A percentile compares a stretch with the other conserved stretches of the same genome.
Conservation (phyloP, 2,888 invertebrate species). For the Antheraea assamensis region DNA sequence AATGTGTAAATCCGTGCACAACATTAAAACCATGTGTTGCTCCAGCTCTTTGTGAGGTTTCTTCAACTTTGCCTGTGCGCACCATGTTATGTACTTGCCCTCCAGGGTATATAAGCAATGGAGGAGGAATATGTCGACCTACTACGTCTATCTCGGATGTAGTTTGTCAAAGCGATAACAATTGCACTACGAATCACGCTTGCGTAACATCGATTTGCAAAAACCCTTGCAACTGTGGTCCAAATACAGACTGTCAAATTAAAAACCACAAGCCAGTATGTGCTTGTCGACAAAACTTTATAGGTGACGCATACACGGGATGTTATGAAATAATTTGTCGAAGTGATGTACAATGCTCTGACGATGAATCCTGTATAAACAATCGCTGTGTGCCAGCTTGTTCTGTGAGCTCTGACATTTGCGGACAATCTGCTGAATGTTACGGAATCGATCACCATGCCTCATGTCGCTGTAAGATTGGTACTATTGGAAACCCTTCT, state of each 20-base stretch:
- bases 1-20: constrained; percentile 92
- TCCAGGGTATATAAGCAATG: constrained; percentile 92
- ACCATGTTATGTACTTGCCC: constrained; percentile 96
- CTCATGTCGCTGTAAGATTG: constrained; percentile 91
- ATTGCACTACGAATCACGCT: constrained; percentile 89
- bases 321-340: constrained; percentile 89
- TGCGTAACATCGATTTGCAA: constrained; percentile 91
- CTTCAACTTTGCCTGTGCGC: constrained; percentile 90
- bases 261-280: constrained; percentile 94
- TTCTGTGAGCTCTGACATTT: constrained; percentile 85
- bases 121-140: constrained; percentile 91
- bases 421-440: constrained; percentile 90
- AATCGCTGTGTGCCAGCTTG: constrained; percentile 92
- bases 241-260: constrained; percentile 92
- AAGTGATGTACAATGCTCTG: constrained; percentile 89
- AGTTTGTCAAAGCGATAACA: constrained; percentile 88
- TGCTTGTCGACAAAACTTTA: constrained; percentile 90
- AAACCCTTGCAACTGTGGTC: constrained; percentile 93
- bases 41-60: constrained; percentile 91
- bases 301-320: constrained; percentile 92
- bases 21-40: constrained; percentile 89
- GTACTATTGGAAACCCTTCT: constrained; percentile 91
- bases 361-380: constrained; percentile 92
- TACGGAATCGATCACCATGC: constrained; percentile 90
- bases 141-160: constrained; percentile 84